Base-by-base conservation (phyloP, 1,140 invertebrate genomes). In the Atta colombica region DNA sequence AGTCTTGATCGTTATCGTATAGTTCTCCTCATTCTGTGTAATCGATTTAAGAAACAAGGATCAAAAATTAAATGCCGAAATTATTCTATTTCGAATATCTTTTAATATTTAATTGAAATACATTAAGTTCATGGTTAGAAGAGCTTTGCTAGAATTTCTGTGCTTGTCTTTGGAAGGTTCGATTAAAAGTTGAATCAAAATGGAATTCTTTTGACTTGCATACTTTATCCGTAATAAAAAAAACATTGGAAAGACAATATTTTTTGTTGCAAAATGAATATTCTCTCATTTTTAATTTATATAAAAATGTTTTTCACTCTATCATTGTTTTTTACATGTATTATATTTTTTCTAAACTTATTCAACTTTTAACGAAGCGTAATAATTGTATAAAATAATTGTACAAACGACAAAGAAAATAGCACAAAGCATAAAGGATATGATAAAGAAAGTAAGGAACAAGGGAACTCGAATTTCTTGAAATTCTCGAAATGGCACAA, bases 51-150 rank as follows among this genome's bases (percentile, higher is more conserved):
- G 10, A 60, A 77, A 89, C 77, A 89, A 89, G 85, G 84, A 63
- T 16, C 14, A 31, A 82, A 72, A 85, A 87, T 91, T 88, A 84
- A 91, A 89, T 89, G 65, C 77, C 90, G 39, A 80, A 89, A 87
- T 86, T 85, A 89, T 89, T 55, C 71, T 77, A 77, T 51, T 74
- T 84, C 77, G 18, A 82, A 68, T 71, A 80, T 74, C 66, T 49
- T 71, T 8, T 68, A 88, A 0, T 39, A 39, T 91, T 89, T 85
- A 87, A 77, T 71, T 82, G 77, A 87, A 89, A 92, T 87, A 92
- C 86, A 91, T 92, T 92, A 72, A 88, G 5, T 31, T 16, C 60
- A 85, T 74, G 82, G 75, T 88, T 89, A 90, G 66, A 86, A 89
- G 85, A 92, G 87, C 85, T 84, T 68, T 53, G 31, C 18, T 55